Evolutionary conservation across 2,888 invertebrate genomes (phyloP), one percentile per base, ranked within the genome.

Genomic region (Drosophila prostipennis): DNA sequence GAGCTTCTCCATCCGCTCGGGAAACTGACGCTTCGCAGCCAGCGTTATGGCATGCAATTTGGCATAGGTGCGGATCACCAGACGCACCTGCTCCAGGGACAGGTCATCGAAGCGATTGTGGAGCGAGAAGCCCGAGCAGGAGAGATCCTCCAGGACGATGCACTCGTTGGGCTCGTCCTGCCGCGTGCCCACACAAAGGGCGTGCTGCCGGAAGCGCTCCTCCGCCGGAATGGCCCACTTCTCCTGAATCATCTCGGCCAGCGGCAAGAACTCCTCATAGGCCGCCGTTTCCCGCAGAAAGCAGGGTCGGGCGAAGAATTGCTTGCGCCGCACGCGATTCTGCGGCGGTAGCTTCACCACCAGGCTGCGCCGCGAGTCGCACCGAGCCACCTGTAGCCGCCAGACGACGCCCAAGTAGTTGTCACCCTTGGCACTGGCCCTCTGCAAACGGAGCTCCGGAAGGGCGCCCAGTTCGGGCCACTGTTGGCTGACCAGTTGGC

Each of bases 31-130:
- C 64, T 91, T 90, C 6, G 85, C 79, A 0, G 93, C 93, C 57
- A 93, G 86, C 3, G 93, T 93, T 5, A 93, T 80, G 0, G 93
- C 93, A 75, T 93, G 93, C 52, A 93, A 91, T 45, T 93, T 93
- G 10, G 92, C 93, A 42, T 93, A 90, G 6, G 91, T 89, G 56
- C 90, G 87, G 68, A 93, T 90, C 3, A 92, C 91, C 11, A 89
- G 74, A 16, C 89, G 88, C 3, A 92, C 91, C 73, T 91, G 89
- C 5, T 92, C 90, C 6, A 89, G 61, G 7, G 91, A 85, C 1
- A 93, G 70, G 1, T 91, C 90, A 32, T 90, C 83, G 40, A 91
- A 91, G 56, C 93, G 91, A 65, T 93, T 91, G 48, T 89, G 92
- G 91, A 93, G 92, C 16, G 84, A 75, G 77, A 91, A 93, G 10